These are phyloP conservation scores for Zaprionus ornatus DNA, from an alignment of 1,140 invertebrate genomes.

Conservation along the genomic window DNA sequence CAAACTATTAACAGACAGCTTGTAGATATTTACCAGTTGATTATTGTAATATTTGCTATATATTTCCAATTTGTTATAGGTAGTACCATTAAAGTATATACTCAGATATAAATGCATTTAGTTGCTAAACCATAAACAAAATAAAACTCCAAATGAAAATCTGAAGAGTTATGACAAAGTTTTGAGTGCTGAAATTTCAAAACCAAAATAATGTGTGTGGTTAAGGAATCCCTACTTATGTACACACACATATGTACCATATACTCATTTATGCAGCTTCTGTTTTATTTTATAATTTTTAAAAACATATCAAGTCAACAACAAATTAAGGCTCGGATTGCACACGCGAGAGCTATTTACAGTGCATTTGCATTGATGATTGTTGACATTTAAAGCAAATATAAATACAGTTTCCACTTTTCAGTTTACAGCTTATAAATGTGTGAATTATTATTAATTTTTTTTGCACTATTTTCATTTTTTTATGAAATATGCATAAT, in stretches of 20 bases:
- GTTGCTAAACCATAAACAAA: too few relatives aligned
- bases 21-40: too few relatives aligned
- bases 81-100: too few relatives aligned
- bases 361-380: slow-evolving; percentile 75
- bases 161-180: too few relatives aligned
- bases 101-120: too few relatives aligned
- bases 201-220: too few relatives aligned
- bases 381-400: slow-evolving; percentile 78
- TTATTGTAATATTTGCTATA: too few relatives aligned
- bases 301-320: slow-evolving; percentile 37
- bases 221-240: neutral
- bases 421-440: slow-evolving; percentile 35
- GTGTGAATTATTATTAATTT: slow-evolving; percentile 30
- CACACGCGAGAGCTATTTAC: slow-evolving; percentile 44
- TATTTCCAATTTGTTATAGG: too few relatives aligned
- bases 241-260: neutral
- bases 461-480: slow-evolving; percentile 11
- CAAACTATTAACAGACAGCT: too few relatives aligned
- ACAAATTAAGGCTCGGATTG: slow-evolving; percentile 52
- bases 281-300: slow-evolving; percentile 42
- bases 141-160: too few relatives aligned
- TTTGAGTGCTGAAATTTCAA: too few relatives aligned
- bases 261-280: neutral
- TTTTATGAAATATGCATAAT: slow-evolving; percentile 40
- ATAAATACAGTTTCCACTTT: slow-evolving; percentile 63